phyloP scores from a whole-genome alignment of 2,888 invertebrate species.

The Epistrophe eligans region DNA sequence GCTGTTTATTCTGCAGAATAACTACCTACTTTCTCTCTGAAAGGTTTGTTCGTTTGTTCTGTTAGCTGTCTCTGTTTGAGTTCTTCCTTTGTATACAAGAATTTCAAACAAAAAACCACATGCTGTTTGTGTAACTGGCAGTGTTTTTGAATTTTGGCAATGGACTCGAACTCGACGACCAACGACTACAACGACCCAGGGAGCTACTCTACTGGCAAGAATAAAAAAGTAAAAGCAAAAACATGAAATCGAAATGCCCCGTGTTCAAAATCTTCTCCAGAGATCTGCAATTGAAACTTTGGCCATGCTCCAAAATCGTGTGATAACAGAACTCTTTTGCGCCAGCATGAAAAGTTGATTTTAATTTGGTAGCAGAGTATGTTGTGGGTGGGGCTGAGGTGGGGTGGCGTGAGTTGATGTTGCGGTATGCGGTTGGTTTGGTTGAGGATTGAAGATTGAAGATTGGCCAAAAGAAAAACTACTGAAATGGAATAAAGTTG shows the following conservation, averaged over 20 bases:
- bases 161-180: not conserved
- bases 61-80: slow-evolving; percentile 8
- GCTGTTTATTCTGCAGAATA: slow-evolving; percentile 71
- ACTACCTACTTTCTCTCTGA: not conserved
- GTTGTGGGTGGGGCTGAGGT: not conserved
- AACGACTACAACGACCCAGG: not conserved
- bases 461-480: slow-evolving; percentile 33
- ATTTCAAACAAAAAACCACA: slow-evolving; percentile 57
- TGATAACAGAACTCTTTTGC: slow-evolving; percentile 47
- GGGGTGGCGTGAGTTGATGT: not conserved
- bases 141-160: slow-evolving; percentile 25
- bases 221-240: not conserved
- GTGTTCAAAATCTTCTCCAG: slow-evolving; percentile 62
- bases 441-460: slow-evolving; percentile 38
- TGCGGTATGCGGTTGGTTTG: slow-evolving; percentile 10
- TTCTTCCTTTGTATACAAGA: slow-evolving; percentile 39
- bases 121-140: slow-evolving; percentile 60
- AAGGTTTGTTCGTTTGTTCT: not conserved
- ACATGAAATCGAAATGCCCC: slow-evolving; percentile 45
- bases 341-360: slow-evolving; percentile 70
- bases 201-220: not conserved
- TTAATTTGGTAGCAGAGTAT: slow-evolving; percentile 52
- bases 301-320: slow-evolving; percentile 69
- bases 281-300: slow-evolving; percentile 73
- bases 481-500: slow-evolving; percentile 30